phyloP scores from a whole-genome alignment of 2,113 vertebrate genomes.

The Psettodes erumei region DNA sequence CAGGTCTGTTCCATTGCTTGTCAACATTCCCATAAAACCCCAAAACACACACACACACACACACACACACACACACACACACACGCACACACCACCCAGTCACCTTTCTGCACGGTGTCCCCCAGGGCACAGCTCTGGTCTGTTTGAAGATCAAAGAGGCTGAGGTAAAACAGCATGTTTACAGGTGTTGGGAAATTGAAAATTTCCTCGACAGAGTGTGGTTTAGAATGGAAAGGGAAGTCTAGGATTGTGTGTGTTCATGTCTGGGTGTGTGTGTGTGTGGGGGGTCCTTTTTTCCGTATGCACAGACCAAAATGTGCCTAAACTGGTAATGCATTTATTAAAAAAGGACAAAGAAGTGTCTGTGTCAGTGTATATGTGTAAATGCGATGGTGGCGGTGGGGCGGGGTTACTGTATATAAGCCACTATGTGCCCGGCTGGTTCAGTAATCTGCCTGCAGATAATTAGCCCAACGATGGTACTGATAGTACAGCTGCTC shows the following conservation, averaged over 20 bases:
- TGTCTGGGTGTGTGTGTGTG: not conserved
- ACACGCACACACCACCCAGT: constrained; percentile 63
- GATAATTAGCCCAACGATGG: constrained; percentile 50
- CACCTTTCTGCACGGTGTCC: constrained; percentile 59
- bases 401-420: too few species aligned
- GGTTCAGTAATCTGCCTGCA: constrained; percentile 29
- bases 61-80: constrained; percentile 1
- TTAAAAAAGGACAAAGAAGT: too few species aligned
- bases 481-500: constrained; percentile 60
- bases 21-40: constrained; percentile 65
- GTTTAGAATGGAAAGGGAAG: constrained; percentile 55
- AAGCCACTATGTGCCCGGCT: constrained; percentile 4
- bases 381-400: too few species aligned
- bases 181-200: constrained; percentile 81
- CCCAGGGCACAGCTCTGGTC: constrained; percentile 65
- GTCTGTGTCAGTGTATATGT: too few species aligned
- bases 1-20: constrained; percentile 60
- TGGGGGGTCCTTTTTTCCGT: too few species aligned
- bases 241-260: constrained; percentile 14
- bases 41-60: constrained; percentile 31
- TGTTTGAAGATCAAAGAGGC: constrained; percentile 79
- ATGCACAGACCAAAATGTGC: too few species aligned
- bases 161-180: constrained; percentile 75
- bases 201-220: constrained; percentile 67
- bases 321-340: too few species aligned